Conservation (phyloP, 30 jellyfish, hydroid and myxozoan species). For the Aurelia sp. region DNA sequence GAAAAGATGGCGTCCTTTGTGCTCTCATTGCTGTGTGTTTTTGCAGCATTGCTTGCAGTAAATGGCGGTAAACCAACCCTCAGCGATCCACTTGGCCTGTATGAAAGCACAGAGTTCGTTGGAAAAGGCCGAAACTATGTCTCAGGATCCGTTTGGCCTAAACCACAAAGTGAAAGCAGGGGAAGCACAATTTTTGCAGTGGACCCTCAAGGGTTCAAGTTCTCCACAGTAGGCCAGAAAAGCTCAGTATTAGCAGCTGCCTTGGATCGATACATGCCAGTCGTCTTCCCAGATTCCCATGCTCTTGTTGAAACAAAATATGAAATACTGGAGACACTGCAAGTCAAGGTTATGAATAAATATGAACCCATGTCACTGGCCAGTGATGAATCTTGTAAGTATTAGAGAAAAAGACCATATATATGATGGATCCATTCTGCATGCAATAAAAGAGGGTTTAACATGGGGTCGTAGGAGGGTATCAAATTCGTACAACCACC, state of each 20-base stretch:
- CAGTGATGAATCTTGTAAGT: conserved; percentile 89
- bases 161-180: conserved; percentile 80
- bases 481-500: too few species aligned
- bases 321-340: conserved; percentile 54
- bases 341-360: conserved; percentile 54
- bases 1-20: neutral
- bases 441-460: too few species aligned
- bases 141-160: conserved; percentile 91
- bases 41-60: conserved; percentile 11
- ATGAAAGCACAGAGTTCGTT: conserved; percentile 40
- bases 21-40: neutral
- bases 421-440: too few species aligned
- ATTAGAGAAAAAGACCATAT: neutral
- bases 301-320: conserved; percentile 37
- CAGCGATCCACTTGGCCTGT: conserved; percentile 83
- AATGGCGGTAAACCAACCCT: conserved; percentile 83
- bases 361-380: conserved; percentile 65
- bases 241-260: conserved; percentile 81
- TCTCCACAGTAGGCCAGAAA: conserved; percentile 63
- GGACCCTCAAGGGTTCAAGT: conserved; percentile 76
- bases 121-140: conserved; percentile 82
- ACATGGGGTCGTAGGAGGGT: too few species aligned
- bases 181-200: conserved; percentile 54
- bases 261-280: conserved; percentile 63
- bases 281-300: conserved; percentile 77